Evolutionary conservation across 1,140 invertebrate genomes (phyloP).

Genomic region (Drosophila pruinosa): DNA sequence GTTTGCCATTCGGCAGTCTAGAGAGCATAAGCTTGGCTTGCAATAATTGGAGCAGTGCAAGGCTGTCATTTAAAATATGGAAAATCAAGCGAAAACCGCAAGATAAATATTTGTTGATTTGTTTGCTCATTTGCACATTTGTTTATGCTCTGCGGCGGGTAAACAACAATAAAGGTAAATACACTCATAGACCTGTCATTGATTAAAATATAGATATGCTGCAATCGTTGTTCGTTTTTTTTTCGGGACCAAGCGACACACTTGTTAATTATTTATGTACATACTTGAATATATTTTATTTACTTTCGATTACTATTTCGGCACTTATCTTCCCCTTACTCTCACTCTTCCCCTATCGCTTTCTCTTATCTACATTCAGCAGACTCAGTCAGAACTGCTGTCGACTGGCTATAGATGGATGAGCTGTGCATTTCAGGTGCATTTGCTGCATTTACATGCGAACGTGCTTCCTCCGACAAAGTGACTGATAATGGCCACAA

Average conservation of each 20-base stretch:
- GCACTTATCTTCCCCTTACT: neutral
- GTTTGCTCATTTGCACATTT: constrained; percentile 25
- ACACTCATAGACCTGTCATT: too few relatives aligned
- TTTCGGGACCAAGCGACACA: constrained; percentile 1
- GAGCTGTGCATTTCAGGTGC: constrained; percentile 4
- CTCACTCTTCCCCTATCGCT: neutral
- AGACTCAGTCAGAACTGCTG: neutral
- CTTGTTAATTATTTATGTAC: constrained; percentile 44
- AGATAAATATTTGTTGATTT: constrained; percentile 21
- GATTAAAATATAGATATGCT: constrained; percentile 1
- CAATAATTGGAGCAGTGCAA: too few relatives aligned
- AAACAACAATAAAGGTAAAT: constrained; percentile 7
- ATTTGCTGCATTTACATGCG: constrained; percentile 32
- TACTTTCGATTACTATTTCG: constrained; percentile 3
- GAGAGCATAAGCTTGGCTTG: too few relatives aligned
- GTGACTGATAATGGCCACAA: constrained; percentile 62
- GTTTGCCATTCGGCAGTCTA: too few relatives aligned
- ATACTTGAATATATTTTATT: neutral
- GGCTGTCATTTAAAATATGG: neutral
- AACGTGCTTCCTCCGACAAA: constrained; percentile 51
- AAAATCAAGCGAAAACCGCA: constrained; percentile 1
- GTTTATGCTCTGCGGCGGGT: neutral
- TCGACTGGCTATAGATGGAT: neutral
- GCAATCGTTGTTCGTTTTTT: constrained; percentile 5
- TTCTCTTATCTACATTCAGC: too few relatives aligned